Evolutionary conservation across 1,140 invertebrate genomes (phyloP), one percentile per base, ranked within the genome.

Genomic region (Diuraphis noxia): DNA sequence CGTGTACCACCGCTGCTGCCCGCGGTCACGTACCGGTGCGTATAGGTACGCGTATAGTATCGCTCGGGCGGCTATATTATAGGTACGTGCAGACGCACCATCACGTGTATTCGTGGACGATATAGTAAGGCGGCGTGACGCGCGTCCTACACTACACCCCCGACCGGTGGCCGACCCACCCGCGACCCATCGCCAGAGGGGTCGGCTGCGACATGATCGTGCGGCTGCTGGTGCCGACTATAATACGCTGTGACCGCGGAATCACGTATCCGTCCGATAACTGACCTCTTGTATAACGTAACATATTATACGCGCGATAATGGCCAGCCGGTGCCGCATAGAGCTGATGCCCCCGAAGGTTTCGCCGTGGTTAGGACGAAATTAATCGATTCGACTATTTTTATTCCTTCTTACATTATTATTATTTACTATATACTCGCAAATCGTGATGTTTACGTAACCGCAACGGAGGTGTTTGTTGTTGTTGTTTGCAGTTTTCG

Each of bases 191-290:
- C 79, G 38, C 38, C 36, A 4, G 25, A 40, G 38, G 38, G 25
- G 38, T 40, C 38, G 56, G 30, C 30, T n/a, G 56, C 30, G 56
- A n/a, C n/a, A 30, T 72, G 30, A 72, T n/a, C 56, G 56, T 30
- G 56, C 56, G 1, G 30, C 56, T 63, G 56, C 56, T 17, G 56
- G 56, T n/a, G 56, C 56, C 56, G 56, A n/a, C 3, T n/a, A n/a
- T n/a, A n/a, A n/a, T n/a, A 30, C n/a, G n/a, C 56, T 6, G 56
- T n/a, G 23, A n/a, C 56, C 56, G 13, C 56, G 56, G 56, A 86
- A 86, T 49, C 84, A 86, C 84, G 84, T 85, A n/a, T 86, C 41
- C 40, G 40, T 84, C 43, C 84, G 84, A 86, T 86, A 86, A 86
- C 84, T 86, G 43, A 86, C 84, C 84, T 86, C 38, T 34, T 86